phyloP scores from a whole-genome alignment of 2,888 invertebrate species.

The Apodemia zela region DNA sequence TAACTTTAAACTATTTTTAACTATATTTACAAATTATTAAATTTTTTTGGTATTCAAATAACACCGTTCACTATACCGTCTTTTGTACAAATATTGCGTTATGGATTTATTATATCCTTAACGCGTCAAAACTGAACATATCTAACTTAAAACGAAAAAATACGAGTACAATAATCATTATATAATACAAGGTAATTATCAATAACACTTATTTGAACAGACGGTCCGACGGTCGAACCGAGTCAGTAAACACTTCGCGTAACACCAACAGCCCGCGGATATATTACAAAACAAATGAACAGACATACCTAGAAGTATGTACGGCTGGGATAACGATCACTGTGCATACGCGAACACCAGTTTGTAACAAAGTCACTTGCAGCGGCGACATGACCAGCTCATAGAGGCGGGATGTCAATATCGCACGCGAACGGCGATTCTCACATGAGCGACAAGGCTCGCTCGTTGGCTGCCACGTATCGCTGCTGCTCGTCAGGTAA shows the following conservation, averaged over 20 bases:
- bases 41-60: constrained; percentile 80
- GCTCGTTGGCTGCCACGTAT: constrained; percentile 81
- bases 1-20: constrained; percentile 64
- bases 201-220: constrained; percentile 73
- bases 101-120: not conserved
- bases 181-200: constrained; percentile 73
- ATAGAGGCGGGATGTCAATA: constrained; percentile 83
- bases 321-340: constrained; percentile 67
- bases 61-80: constrained; percentile 56
- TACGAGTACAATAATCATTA: constrained; percentile 69
- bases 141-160: constrained; percentile 73
- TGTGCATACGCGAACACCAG: constrained; percentile 55
- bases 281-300: constrained; percentile 72
- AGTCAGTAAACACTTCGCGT: constrained; percentile 61
- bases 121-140: constrained; percentile 60
- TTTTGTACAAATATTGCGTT: constrained; percentile 12
- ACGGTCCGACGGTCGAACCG: constrained; percentile 48
- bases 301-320: constrained; percentile 49
- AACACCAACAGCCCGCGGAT: constrained; percentile 50
- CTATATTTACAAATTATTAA: constrained; percentile 80
- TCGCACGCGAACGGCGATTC: constrained; percentile 84
- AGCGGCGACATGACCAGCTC: constrained; percentile 74
- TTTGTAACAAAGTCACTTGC: constrained; percentile 67
- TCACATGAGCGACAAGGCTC: constrained; percentile 83
- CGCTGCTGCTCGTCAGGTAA: constrained; percentile 83